Conservation (phyloP, 1,140 invertebrate genomes). For the Chironomus tepperi region DNA sequence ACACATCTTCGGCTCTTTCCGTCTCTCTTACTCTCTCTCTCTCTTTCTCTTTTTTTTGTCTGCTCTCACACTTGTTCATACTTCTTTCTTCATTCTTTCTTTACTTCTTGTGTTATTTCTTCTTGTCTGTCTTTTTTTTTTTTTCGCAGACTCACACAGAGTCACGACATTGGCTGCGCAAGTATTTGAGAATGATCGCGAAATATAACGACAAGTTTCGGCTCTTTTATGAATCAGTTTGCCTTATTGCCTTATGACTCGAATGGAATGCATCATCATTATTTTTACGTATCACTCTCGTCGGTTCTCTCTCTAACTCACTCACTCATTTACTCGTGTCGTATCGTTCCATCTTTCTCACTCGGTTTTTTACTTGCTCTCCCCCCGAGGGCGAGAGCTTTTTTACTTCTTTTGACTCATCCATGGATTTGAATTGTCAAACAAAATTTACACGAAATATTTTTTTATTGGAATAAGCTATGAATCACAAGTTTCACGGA, state of each 20-base stretch:
- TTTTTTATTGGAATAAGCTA: background rate
- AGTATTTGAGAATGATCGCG: background rate
- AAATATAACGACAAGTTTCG: background rate
- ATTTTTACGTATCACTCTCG: constrained; percentile 6
- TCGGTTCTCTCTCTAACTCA: background rate
- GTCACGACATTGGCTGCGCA: background rate
- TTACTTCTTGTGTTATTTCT: background rate
- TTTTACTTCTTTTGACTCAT: constrained; percentile 1
- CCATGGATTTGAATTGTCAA: background rate
- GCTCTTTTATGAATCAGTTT: constrained; percentile 17
- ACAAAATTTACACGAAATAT: background rate
- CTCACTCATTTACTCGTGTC: no score
- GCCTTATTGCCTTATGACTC: constrained; percentile 7
- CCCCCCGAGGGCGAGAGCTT: background rate
- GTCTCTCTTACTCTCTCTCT: constrained; percentile 18
- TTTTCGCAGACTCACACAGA: no score
- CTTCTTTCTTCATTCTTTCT: background rate
- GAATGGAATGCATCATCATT: constrained; percentile 23
- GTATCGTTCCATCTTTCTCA: no score
- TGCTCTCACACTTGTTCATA: background rate
- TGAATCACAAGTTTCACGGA: background rate
- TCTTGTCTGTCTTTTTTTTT: background rate
- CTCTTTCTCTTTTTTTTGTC: background rate
- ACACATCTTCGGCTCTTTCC: background rate
- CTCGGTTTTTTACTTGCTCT: background rate